Percentiles rank a stretch among this genome's conserved stretches.
phyloP scores from a whole-genome alignment of 2,888 invertebrate species.

The Margaritifera margaritifera region DNA sequence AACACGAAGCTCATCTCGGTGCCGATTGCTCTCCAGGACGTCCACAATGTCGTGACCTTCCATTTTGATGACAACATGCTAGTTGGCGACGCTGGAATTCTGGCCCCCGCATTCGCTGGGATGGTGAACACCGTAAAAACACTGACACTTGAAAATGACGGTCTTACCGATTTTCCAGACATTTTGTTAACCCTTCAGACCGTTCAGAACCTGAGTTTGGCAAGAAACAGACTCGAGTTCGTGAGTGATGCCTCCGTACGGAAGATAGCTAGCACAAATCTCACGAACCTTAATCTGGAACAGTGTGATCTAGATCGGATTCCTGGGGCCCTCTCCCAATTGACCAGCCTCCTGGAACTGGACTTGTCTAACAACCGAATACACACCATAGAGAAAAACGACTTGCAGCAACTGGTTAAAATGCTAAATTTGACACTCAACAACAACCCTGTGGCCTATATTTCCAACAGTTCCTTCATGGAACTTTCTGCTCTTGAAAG shows the following conservation, averaged over 20 bases:
- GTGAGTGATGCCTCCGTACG: conserved; percentile 38
- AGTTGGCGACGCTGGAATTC: conserved; percentile 38
- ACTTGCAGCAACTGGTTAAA: conserved; percentile 24
- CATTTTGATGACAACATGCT: conserved; percentile 41
- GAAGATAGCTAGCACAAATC: conserved; percentile 21
- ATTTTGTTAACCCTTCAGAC: conserved; percentile 29
- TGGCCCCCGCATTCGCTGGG: conserved; percentile 40
- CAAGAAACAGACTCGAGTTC: conserved; percentile 35
- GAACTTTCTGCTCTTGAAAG: conserved; percentile 16
- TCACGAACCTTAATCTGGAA: conserved; percentile 33
- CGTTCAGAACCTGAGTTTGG: conserved; percentile 33
- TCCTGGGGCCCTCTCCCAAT: conserved; percentile 36
- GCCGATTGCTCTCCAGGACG: too few relatives aligned
- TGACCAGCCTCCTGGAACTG: conserved; percentile 22
- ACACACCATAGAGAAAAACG: conserved; percentile 42
- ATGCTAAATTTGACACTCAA: conserved; percentile 25
- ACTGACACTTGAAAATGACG: conserved; percentile 36
- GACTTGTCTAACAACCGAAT: conserved; percentile 42
- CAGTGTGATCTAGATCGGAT: conserved; percentile 40
- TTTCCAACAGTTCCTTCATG: conserved; percentile 39
- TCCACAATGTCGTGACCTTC: conserved; percentile 23
- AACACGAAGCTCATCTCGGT: too few relatives aligned
- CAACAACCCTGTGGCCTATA: conserved; percentile 33
- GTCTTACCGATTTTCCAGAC: conserved; percentile 36
- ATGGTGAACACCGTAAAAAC: conserved; percentile 15